Evolutionary conservation across 2,797 vertebrate species (phyloP).

Genomic region (Rachycentron canadum): DNA sequence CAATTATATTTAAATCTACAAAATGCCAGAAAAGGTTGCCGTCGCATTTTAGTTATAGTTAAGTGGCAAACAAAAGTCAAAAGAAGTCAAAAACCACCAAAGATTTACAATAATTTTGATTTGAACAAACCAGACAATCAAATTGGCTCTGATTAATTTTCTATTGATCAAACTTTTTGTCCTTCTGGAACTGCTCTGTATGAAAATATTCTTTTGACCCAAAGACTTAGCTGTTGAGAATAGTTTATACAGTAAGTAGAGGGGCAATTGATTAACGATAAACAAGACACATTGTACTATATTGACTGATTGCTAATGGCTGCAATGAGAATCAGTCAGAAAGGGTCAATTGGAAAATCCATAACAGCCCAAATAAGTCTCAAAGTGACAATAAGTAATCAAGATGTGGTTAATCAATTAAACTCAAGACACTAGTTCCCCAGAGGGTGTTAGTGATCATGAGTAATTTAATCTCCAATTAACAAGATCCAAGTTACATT

Average conservation of each 20-base stretch:
- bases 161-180: not conserved
- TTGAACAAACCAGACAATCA: not conserved
- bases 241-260: not conserved
- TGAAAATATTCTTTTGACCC: not conserved
- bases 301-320: not conserved
- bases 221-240: not conserved
- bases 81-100: not conserved
- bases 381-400: not conserved
- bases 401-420: not conserved
- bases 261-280: not conserved
- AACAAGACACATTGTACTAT: not conserved
- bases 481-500: not conserved
- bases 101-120: not conserved
- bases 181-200: not conserved
- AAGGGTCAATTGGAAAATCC: not conserved
- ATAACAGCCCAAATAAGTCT: not conserved
- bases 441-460: not conserved
- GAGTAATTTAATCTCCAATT: not conserved
- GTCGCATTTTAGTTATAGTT: too few species aligned
- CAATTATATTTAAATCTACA: not conserved
- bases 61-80: too few species aligned
- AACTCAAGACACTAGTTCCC: not conserved
- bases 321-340: not conserved
- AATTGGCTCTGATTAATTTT: not conserved
- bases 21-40: not conserved